These are phyloP conservation scores for Okapia johnstoni DNA, from an alignment of 2,113 vertebrate genomes.

Conservation along the genomic window DNA sequence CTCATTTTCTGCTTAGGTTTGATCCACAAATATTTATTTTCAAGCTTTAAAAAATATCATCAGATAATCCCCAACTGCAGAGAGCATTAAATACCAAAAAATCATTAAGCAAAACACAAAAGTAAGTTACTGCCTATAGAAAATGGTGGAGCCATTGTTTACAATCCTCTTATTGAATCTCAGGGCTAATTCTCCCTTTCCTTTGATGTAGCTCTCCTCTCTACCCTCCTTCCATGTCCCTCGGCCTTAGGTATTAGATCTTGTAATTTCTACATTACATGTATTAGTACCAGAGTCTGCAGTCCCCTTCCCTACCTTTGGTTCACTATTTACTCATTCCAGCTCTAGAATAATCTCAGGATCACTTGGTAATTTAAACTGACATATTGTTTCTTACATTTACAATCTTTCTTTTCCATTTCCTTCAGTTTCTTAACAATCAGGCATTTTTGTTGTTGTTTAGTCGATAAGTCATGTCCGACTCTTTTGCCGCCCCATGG, in stretches of 20 bases:
- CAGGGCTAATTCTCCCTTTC: not conserved
- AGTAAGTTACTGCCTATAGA: slow-evolving; percentile 3
- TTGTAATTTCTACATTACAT: not conserved
- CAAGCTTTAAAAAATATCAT: slow-evolving; percentile 3
- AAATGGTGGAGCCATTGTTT: not conserved
- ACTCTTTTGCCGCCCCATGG: not conserved
- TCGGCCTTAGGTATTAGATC: not conserved
- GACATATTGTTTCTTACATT: not conserved
- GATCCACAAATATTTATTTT: slow-evolving; percentile 23
- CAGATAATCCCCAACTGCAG: not conserved
- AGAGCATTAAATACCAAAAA: not conserved
- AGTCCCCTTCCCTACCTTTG: not conserved
- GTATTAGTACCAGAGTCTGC: not conserved
- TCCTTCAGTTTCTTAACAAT: not conserved
- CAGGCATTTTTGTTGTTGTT: not conserved
- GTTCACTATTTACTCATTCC: not conserved
- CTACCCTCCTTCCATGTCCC: not conserved
- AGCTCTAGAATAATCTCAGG: not conserved
- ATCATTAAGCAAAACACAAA: not conserved
- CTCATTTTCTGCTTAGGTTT: slow-evolving; percentile 23
- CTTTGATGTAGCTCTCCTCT: not conserved
- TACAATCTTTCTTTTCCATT: not conserved
- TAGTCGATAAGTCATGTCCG: not conserved
- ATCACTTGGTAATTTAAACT: slow-evolving; percentile 9
- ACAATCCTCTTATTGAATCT: not conserved